Base-by-base conservation (phyloP, 35 echinoderm and acorn worm species). In the Eucidaris tribuloides region DNA sequence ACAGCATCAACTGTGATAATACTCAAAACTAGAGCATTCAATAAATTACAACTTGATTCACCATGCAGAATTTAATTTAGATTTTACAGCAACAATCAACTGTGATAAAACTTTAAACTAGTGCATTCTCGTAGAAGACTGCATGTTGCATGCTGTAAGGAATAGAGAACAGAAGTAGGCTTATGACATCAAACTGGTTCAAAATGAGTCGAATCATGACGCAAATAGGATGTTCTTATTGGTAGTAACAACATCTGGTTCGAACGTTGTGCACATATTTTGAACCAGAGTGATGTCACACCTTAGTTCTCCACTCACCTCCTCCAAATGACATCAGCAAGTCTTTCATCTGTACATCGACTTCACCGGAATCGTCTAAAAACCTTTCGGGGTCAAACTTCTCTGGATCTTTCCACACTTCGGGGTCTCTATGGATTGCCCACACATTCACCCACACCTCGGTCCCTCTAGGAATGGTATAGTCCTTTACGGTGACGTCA, bases 361-460 rank as follows among this genome's bases (percentile, higher is more conserved):
- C 19, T 74, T 36, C n/a, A 5, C 68, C 68, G 0, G 68, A 38
- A 40, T 74, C 35, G 68, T 74, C 68, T 44, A 74, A 22, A 25
- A 74, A 74, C 24, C 68, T 74, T 2, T 6, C 68, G 9, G 68
- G 68, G 25, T 74, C 44, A n/a, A 74, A 74, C 9, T 74, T 40
- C 14, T 74, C 19, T 23, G 68, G 40, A 2, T 74, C 34, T 24
- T 7, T 74, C 68, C 68, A 74, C 22, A 74, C 17, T 1, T 74
- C 44, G 6, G 2, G 14, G 40, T 74, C 68, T 40, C 68, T 74
- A 36, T 74, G 38, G 33, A 74, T 74, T 25, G 68, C 68, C 85
- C 85, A 88, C 52, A 78, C 40, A 42, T 88, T 88, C 57, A 88
- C 72, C 85, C 85, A 88, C 18, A 88, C 36, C 38, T 79, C 85